phyloP scores from a whole-genome alignment of 2,113 vertebrate species.

The Peromyscus californicus region DNA sequence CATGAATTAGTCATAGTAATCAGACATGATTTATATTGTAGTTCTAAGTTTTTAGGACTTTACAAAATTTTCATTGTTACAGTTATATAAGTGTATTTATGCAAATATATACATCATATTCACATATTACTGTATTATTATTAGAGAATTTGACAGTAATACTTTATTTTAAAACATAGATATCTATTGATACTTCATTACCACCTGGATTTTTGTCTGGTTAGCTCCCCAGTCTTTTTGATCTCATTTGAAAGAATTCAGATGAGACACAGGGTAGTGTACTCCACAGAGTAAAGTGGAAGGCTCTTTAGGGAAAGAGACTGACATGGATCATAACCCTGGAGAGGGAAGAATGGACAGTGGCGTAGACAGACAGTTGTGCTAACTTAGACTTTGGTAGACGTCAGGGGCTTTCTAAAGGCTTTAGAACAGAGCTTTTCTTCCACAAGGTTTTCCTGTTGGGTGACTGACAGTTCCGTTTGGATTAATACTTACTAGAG shows the following conservation, averaged over 20 bases:
- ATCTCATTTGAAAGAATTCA: neutral
- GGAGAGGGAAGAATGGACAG: too few species aligned
- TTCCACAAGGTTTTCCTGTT: neutral
- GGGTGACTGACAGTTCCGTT: neutral
- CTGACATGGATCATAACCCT: neutral
- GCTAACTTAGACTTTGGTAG: neutral
- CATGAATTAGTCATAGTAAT: neutral
- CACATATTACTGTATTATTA: neutral
- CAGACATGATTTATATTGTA: slow-evolving; percentile 16
- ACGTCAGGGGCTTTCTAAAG: neutral
- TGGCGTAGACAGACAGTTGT: neutral
- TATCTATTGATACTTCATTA: slow-evolving; percentile 7
- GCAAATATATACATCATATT: neutral
- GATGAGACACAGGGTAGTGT: neutral
- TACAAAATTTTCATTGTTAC: neutral
- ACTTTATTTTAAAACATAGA: neutral
- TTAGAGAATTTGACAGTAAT: slow-evolving; percentile 32
- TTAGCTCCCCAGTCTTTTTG: neutral
- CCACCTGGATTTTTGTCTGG: neutral
- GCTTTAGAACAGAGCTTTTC: neutral
- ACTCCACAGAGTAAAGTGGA: too few species aligned
- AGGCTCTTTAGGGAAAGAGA: neutral
- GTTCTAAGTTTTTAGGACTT: neutral
- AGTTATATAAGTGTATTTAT: neutral
- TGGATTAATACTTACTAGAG: neutral